phyloP scores from a whole-genome alignment of 1,140 invertebrate genomes.

The Sycophila sp. region DNA sequence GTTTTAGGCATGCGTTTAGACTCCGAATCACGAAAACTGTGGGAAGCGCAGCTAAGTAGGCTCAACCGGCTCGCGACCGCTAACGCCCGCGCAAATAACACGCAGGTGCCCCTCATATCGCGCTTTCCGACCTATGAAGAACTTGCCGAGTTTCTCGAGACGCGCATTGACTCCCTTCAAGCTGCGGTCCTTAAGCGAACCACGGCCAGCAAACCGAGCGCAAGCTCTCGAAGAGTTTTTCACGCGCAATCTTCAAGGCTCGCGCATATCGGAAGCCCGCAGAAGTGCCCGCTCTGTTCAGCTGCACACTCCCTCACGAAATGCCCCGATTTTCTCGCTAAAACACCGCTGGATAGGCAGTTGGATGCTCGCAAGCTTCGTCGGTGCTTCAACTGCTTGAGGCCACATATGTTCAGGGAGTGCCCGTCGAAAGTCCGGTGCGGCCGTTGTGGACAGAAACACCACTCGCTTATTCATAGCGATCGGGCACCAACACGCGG shows the following conservation, averaged over 20 bases:
- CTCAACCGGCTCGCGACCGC: background rate
- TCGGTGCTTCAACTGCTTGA: constrained; percentile 6
- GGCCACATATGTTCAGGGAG: background rate
- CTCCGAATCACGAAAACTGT: constrained; percentile 1
- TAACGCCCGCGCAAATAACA: too few species aligned
- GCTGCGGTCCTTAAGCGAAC: background rate
- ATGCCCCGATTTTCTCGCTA: background rate
- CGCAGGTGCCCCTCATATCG: background rate
- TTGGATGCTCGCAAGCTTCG: background rate
- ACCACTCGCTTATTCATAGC: background rate
- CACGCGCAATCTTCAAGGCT: background rate
- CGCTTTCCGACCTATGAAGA: background rate
- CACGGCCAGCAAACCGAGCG: background rate
- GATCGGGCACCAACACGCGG: too few species aligned
- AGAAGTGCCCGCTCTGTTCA: background rate
- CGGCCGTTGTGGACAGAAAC: background rate
- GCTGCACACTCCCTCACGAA: background rate
- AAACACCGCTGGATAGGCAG: background rate
- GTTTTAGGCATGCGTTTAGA: background rate
- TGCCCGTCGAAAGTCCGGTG: background rate
- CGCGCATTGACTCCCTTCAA: background rate
- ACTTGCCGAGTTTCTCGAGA: constrained; percentile 2
- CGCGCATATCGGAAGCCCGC: background rate
- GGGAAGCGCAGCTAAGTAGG: background rate
- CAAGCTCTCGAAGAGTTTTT: background rate